Conservation (phyloP, 2,888 invertebrate species). For the Cordilura impudica region DNA sequence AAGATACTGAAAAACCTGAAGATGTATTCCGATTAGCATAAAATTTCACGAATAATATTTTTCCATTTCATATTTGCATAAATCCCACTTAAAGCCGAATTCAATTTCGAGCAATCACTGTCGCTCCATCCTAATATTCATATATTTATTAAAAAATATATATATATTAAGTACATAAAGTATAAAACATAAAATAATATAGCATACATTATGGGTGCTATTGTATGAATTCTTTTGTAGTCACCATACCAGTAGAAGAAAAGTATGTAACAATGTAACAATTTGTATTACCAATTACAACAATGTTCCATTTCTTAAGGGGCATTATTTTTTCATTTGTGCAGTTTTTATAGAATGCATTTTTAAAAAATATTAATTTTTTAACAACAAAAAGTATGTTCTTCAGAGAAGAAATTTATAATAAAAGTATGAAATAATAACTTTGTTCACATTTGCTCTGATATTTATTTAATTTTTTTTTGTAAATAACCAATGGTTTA, state of each 20-base stretch:
- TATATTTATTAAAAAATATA: not conserved
- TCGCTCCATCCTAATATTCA: too few species aligned
- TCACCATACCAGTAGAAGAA: not conserved
- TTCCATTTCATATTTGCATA: too few species aligned
- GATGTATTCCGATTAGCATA: too few species aligned
- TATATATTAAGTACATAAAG: slow-evolving; percentile 2
- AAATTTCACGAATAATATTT: too few species aligned
- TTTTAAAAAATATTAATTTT: not conserved
- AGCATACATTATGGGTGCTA: slow-evolving; percentile 39
- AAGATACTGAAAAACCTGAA: too few species aligned
- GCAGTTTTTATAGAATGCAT: not conserved
- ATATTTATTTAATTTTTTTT: not conserved
- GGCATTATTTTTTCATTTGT: slow-evolving; percentile 14
- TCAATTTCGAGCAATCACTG: too few species aligned
- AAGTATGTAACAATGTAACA: not conserved
- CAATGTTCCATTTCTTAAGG: slow-evolving; percentile 36
- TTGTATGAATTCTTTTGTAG: slow-evolving; percentile 24
- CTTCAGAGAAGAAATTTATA: not conserved
- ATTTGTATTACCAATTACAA: too few species aligned
- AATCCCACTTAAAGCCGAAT: too few species aligned
- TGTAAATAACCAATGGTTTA: not conserved
- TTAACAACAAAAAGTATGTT: slow-evolving; percentile 29
- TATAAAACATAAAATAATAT: not conserved
- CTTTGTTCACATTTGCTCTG: too few species aligned
- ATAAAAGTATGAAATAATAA: slow-evolving; percentile 19